These are phyloP conservation scores for Morone saxatilis DNA, from an alignment of 2,113 vertebrate genomes.

Conservation along the genomic window DNA sequence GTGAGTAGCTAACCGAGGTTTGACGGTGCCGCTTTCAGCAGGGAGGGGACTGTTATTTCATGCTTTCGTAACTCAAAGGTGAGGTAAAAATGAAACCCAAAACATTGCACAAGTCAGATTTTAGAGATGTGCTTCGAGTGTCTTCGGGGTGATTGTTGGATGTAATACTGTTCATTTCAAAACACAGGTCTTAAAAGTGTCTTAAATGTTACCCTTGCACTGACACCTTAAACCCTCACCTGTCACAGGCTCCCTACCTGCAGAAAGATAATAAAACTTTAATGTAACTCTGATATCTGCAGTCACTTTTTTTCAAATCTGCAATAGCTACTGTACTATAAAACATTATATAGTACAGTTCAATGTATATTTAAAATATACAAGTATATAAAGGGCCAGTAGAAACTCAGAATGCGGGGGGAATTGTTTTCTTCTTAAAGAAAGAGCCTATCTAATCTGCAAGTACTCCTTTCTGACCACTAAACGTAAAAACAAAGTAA, in stretches of 20 bases:
- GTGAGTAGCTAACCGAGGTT: constrained; percentile 73
- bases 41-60: background rate
- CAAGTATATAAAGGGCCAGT: background rate
- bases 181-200: too few relatives aligned
- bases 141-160: background rate
- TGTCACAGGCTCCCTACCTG: too few relatives aligned
- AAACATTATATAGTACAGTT: background rate
- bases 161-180: too few relatives aligned
- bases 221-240: too few relatives aligned
- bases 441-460: background rate
- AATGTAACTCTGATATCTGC: background rate
- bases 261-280: background rate
- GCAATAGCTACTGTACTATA: background rate
- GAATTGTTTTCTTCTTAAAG: background rate
- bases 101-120: background rate
- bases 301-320: background rate
- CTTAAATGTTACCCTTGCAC: too few relatives aligned
- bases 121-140: background rate
- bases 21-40: background rate
- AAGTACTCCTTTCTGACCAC: background rate
- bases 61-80: constrained; percentile 8
- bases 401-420: background rate
- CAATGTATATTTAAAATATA: background rate
- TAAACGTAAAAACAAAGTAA: background rate
- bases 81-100: background rate